phyloP scores from a whole-genome alignment of 2,888 invertebrate species.

The Sarcophaga caerulescens region DNA sequence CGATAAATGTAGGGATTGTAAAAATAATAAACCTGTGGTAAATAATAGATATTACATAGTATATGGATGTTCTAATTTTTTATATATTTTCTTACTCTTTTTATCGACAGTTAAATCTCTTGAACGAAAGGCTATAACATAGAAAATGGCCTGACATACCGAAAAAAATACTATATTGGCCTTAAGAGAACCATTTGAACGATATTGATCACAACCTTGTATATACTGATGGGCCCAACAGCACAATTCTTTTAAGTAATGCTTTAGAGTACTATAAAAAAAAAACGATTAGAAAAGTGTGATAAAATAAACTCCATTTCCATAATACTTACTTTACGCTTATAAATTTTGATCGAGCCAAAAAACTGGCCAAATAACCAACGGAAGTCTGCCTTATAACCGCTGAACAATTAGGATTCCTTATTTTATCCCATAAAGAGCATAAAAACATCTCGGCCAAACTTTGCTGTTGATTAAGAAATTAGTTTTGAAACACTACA shows the following conservation, averaged over 20 bases:
- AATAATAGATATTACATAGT: no score
- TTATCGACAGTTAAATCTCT: conserved; percentile 89
- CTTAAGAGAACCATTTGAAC: conserved; percentile 82
- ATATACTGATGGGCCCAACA: conserved; percentile 94
- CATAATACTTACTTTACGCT: conserved; percentile 83
- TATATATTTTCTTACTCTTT: conserved; percentile 84
- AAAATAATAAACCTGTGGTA: conserved; percentile 87
- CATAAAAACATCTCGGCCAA: conserved; percentile 85
- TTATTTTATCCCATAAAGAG: conserved; percentile 88
- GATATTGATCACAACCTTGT: conserved; percentile 76
- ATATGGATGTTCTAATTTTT: background rate
- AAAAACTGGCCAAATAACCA: conserved; percentile 88
- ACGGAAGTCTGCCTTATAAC: conserved; percentile 87
- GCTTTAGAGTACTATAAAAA: conserved; percentile 83
- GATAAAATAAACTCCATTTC: background rate
- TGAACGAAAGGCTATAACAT: conserved; percentile 94
- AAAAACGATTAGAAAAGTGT: background rate
- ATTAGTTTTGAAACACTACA: background rate
- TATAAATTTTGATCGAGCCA: conserved; percentile 86
- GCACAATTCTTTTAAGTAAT: conserved; percentile 86
- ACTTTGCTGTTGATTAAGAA: conserved; percentile 58
- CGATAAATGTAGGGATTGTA: conserved; percentile 91
- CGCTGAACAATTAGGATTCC: conserved; percentile 84
- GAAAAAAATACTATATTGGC: conserved; percentile 95
- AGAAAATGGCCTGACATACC: conserved; percentile 95